phyloP scores from a whole-genome alignment of 2,113 vertebrate species.

The Octodon degus region DNA sequence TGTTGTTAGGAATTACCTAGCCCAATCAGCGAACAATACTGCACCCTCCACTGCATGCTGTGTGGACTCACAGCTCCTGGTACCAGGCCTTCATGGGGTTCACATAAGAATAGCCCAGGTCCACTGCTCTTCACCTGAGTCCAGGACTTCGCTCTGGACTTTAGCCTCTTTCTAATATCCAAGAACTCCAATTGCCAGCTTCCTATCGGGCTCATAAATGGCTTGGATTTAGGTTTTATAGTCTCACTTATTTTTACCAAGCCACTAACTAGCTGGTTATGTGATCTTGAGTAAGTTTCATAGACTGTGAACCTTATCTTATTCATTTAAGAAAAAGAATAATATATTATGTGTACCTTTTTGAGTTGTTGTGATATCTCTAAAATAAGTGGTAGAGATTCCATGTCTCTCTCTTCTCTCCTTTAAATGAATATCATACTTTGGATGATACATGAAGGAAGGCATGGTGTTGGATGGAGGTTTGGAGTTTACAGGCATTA shows the following conservation, averaged over 20 bases:
- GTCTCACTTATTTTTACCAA: not conserved
- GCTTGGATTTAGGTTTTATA: not conserved
- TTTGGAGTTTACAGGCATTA: not conserved
- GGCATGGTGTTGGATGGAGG: not conserved
- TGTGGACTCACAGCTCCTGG: not conserved
- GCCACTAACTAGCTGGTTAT: not conserved
- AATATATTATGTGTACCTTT: not conserved
- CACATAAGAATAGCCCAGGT: too few relatives aligned
- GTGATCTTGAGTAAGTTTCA: not conserved
- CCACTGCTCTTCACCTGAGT: not conserved
- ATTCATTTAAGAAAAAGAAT: slow-evolving; percentile 13
- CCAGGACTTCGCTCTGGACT: not conserved
- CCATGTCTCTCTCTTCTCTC: not conserved
- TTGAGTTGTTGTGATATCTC: not conserved
- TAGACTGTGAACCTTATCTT: slow-evolving; percentile 17
- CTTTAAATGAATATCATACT: not conserved
- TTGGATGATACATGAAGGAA: not conserved
- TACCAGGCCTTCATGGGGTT: too few relatives aligned
- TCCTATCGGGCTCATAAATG: not conserved
- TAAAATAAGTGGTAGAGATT: not conserved
- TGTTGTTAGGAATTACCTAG: not conserved
- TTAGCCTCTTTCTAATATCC: not conserved
- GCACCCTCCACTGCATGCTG: too few relatives aligned
- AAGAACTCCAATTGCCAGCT: not conserved
- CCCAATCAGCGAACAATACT: not conserved